phyloP scores from a whole-genome alignment of 1,140 invertebrate species.

The Cotesia typhae region DNA sequence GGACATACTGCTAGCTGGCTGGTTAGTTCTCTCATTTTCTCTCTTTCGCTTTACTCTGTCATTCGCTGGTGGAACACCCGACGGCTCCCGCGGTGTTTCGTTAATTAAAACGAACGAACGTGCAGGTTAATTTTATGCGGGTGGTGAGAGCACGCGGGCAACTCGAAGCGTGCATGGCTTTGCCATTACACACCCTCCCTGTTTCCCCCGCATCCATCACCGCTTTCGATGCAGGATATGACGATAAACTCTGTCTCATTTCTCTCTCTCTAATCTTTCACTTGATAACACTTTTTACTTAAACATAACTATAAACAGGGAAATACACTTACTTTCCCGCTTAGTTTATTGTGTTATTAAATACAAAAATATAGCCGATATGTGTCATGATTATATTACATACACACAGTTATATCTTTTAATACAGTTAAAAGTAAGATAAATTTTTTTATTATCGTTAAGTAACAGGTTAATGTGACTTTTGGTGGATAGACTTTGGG shows the following conservation, averaged over 20 bases:
- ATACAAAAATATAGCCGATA: no score
- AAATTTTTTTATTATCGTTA: no score
- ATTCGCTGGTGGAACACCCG: constrained; percentile 30
- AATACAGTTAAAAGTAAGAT: no score
- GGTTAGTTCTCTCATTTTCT: no score
- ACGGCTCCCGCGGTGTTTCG: constrained; percentile 58
- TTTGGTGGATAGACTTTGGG: no score
- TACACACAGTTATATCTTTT: no score
- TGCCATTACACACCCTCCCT: constrained; percentile 59
- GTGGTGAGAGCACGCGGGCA: constrained; percentile 49
- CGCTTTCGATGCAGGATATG: constrained; percentile 17
- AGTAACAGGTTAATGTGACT: no score
- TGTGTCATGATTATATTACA: no score
- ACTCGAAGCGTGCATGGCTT: constrained; percentile 58
- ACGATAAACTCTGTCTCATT: constrained; percentile 23
- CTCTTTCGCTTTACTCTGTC: background rate
- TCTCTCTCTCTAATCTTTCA: background rate
- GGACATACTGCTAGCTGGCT: background rate
- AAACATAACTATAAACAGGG: no score
- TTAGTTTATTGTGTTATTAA: background rate
- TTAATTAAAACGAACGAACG: constrained; percentile 64
- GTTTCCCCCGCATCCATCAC: constrained; percentile 41
- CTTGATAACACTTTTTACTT: background rate
- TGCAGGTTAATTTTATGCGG: constrained; percentile 65
- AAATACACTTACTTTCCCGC: no score